phyloP scores from a whole-genome alignment of 2,888 invertebrate genomes.

The Leptura quadrifasciata region DNA sequence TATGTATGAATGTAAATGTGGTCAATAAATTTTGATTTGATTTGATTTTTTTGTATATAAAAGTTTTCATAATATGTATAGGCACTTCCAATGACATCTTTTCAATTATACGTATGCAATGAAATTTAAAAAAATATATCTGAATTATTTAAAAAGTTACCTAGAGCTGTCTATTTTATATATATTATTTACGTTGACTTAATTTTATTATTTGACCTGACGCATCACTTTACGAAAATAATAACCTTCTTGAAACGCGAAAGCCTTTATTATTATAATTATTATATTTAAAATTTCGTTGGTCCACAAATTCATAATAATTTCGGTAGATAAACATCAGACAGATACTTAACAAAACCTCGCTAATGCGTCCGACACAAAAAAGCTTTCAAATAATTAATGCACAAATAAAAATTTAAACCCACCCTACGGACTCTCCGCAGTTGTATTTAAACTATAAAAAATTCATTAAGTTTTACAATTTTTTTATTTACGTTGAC shows the following conservation, averaged over 20 bases:
- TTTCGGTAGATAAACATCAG: constrained; percentile 34
- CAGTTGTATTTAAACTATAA: constrained; percentile 30
- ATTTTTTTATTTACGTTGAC: constrained; percentile 24
- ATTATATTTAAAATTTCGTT: constrained; percentile 25
- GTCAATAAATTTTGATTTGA: too few species aligned
- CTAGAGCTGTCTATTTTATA: not conserved
- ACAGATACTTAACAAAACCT: constrained; percentile 31
- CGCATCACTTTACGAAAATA: constrained; percentile 7
- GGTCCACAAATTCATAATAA: constrained; percentile 27
- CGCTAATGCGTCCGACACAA: constrained; percentile 31
- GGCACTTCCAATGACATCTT: too few species aligned
- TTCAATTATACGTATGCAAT: too few species aligned
- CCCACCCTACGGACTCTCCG: constrained; percentile 20
- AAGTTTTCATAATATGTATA: too few species aligned
- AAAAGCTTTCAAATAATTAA: constrained; percentile 37
- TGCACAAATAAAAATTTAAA: constrained; percentile 39
- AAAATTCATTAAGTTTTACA: constrained; percentile 32
- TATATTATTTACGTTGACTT: not conserved
- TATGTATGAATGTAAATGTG: too few species aligned
- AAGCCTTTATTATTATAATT: constrained; percentile 8
- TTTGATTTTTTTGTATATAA: too few species aligned
- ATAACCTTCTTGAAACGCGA: constrained; percentile 3
- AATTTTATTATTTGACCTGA: constrained; percentile 7
- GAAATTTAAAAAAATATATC: too few species aligned
- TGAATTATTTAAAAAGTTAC: not conserved